Conservation (phyloP, 2,113 vertebrate genomes). For the Ranitomeya imitator region DNA sequence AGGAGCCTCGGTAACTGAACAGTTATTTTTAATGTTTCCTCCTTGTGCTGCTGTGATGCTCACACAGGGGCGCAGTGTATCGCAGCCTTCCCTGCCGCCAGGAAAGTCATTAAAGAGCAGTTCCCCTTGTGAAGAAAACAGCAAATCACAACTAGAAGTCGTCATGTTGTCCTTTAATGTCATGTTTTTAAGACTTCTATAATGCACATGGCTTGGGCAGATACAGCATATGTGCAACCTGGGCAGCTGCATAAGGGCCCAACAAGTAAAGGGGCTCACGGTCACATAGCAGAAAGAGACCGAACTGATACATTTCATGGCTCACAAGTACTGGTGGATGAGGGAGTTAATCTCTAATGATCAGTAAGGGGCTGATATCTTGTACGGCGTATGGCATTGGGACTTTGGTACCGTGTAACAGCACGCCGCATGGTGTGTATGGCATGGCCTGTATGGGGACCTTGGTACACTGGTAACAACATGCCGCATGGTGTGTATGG, state of each 20-base stretch:
- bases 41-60: conserved; percentile 16
- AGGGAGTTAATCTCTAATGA: too few relatives aligned
- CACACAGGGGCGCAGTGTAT: conserved; percentile 4
- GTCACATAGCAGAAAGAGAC: neutral
- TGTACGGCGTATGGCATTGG: too few relatives aligned
- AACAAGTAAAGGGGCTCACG: neutral
- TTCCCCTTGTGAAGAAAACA: neutral
- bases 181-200: neutral
- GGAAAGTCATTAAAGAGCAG: conserved; percentile 34
- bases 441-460: too few relatives aligned
- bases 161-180: neutral
- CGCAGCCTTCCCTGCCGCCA: neutral
- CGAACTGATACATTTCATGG: too few relatives aligned
- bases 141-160: neutral
- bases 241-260: neutral
- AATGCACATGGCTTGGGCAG: neutral
- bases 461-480: too few relatives aligned
- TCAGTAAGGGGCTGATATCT: too few relatives aligned
- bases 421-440: too few relatives aligned
- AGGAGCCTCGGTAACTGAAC: conserved; percentile 36
- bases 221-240: neutral
- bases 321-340: too few relatives aligned
- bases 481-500: too few relatives aligned
- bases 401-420: too few relatives aligned
- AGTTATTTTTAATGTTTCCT: conserved; percentile 49